These are phyloP conservation scores for Zaprionus lineosus DNA, from an alignment of 2,888 invertebrate species.

Conservation along the genomic window DNA sequence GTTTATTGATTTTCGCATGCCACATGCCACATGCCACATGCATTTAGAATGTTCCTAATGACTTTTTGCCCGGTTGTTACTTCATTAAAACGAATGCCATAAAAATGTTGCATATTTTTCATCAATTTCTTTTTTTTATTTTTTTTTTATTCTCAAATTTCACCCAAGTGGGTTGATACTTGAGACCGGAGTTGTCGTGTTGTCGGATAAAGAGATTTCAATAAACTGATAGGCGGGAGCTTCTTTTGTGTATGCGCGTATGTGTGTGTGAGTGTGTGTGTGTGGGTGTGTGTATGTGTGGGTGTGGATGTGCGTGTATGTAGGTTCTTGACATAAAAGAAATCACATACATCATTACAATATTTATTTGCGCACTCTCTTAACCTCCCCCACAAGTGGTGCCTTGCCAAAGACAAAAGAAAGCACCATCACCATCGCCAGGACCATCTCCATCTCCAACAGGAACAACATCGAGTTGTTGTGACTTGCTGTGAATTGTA, in stretches of 20 bases:
- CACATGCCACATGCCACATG: conserved; percentile 51
- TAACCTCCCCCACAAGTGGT: conserved; percentile 39
- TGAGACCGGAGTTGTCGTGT: conserved; percentile 47
- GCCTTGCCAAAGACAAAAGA: conserved; percentile 40
- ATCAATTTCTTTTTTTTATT: conserved; percentile 13
- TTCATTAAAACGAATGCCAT: conserved; percentile 63
- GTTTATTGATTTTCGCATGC: conserved; percentile 56
- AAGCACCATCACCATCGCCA: conserved; percentile 7
- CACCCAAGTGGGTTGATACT: conserved; percentile 54
- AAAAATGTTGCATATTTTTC: conserved; percentile 59
- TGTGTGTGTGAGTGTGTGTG: too few species aligned
- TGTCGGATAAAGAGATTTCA: conserved; percentile 65
- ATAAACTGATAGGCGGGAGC: conserved; percentile 64
- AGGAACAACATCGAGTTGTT: conserved; percentile 19
- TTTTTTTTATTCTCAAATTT: conserved; percentile 20
- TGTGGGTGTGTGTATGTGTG: too few species aligned
- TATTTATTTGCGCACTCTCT: conserved; percentile 69
- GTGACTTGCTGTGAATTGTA: too few species aligned
- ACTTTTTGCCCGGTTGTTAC: conserved; percentile 69
- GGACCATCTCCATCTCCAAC: conserved; percentile 10
- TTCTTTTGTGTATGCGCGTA: conserved; percentile 49
- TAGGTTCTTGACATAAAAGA: conserved; percentile 54
- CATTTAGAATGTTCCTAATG: conserved; percentile 68
- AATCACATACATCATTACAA: conserved; percentile 77
- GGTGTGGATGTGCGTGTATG: too few species aligned